Evolutionary conservation across 2,797 vertebrate genomes (phyloP).

Genomic region (Pipistrellus nathusii): DNA sequence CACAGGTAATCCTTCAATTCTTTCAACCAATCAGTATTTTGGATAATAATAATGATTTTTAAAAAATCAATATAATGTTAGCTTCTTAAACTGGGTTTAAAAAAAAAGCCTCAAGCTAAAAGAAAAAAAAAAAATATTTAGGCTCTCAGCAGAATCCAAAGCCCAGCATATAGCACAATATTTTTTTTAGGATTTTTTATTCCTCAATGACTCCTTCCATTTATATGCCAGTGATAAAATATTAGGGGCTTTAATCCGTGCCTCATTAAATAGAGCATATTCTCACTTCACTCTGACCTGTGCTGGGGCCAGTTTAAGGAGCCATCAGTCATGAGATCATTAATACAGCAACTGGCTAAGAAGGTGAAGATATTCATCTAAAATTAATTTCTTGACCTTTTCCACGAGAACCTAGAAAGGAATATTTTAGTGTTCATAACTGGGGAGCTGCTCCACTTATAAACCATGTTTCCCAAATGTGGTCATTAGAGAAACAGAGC

Average conservation of each 20-base stretch:
- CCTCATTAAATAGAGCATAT: constrained; percentile 89
- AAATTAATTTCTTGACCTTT: constrained; percentile 89
- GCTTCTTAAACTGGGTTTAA: not conserved
- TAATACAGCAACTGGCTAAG: constrained; percentile 85
- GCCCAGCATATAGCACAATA: not conserved
- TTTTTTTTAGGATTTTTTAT: not conserved
- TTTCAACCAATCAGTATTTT: not conserved
- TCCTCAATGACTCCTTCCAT: constrained; percentile 74
- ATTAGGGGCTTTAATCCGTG: constrained; percentile 86
- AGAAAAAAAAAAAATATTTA: not conserved
- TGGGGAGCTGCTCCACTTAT: constrained; percentile 65
- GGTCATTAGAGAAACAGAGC: constrained; percentile 76
- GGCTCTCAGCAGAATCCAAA: not conserved
- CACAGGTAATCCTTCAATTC: not conserved
- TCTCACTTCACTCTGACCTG: constrained; percentile 86
- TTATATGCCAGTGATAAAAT: constrained; percentile 84
- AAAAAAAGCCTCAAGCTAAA: not conserved
- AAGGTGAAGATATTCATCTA: constrained; percentile 86
- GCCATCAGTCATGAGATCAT: constrained; percentile 88
- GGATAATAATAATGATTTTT: not conserved
- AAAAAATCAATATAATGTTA: not conserved
- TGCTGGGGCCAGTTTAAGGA: constrained; percentile 85
- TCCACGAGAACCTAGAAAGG: constrained; percentile 79
- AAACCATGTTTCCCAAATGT: constrained; percentile 54
- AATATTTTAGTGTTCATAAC: constrained; percentile 84